These are phyloP conservation scores for Sesamia inferens DNA, from an alignment of 2,888 invertebrate species.

Conservation along the genomic window DNA sequence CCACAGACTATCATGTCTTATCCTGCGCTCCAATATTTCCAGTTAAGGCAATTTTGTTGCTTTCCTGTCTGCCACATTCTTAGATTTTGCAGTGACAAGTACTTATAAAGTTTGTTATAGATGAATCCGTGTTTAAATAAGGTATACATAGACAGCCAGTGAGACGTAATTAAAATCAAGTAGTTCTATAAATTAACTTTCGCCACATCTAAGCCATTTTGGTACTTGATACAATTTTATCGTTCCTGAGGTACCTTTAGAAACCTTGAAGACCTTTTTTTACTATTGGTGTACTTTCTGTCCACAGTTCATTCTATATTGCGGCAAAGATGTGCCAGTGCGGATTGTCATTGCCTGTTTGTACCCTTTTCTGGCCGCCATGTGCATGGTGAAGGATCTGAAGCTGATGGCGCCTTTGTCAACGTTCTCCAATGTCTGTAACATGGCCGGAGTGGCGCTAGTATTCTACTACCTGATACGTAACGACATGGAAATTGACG, in stretches of 20 bases:
- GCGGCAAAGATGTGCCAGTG: conserved; percentile 75
- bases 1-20: too few relatives aligned
- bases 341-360: conserved; percentile 90
- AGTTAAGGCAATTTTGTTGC: conserved; percentile 13
- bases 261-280: too few relatives aligned
- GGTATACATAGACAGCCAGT: conserved; percentile 12
- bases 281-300: neutral
- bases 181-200: neutral
- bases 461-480: conserved; percentile 93
- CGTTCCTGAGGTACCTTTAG: too few relatives aligned
- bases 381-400: conserved; percentile 92
- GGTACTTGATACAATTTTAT: neutral
- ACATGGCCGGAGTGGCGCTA: conserved; percentile 92
- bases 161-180: conserved; percentile 25
- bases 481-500: conserved; percentile 80
- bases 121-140: conserved; percentile 12
- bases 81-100: conserved; percentile 45
- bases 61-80: conserved; percentile 8
- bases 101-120: neutral
- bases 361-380: conserved; percentile 87
- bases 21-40: neutral
- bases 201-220: neutral
- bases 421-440: conserved; percentile 94
- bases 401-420: conserved; percentile 95
- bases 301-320: conserved; percentile 87